Percentiles rank a stretch among this genome's conserved stretches.
phyloP scores from a whole-genome alignment of 2,888 invertebrate species.

The Cephus spinipes region DNA sequence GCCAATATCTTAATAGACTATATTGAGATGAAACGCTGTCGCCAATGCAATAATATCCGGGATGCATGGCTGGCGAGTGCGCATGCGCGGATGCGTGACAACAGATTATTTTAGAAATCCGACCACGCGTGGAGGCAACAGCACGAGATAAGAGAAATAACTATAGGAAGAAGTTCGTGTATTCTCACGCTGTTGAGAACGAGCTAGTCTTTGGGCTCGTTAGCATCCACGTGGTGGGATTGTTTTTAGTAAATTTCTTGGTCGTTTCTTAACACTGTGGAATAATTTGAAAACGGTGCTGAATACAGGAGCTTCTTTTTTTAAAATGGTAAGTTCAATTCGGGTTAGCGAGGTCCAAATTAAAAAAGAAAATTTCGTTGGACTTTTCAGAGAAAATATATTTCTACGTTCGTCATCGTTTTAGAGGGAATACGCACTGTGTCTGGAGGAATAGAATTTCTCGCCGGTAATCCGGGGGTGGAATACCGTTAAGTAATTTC shows the following conservation, averaged over 20 bases:
- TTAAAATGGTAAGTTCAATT: background rate
- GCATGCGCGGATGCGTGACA: background rate
- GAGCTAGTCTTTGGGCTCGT: background rate
- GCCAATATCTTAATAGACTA: constrained; percentile 1
- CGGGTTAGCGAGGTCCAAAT: background rate
- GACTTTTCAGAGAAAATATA: background rate
- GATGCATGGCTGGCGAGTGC: background rate
- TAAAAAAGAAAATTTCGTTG: background rate
- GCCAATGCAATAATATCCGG: background rate
- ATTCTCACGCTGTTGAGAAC: background rate
- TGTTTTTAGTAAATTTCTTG: background rate
- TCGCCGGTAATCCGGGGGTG: background rate
- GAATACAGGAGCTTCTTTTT: background rate
- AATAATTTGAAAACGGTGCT: background rate
- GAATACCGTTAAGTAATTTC: background rate
- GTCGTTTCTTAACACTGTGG: background rate
- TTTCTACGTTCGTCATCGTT: background rate
- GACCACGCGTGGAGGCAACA: background rate
- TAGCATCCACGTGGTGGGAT: background rate
- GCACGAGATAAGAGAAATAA: background rate
- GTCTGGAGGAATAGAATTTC: background rate
- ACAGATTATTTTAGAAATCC: constrained; percentile 4
- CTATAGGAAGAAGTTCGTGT: background rate
- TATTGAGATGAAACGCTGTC: background rate
- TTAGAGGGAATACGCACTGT: background rate